Conservation (phyloP, 1,140 invertebrate species). For the Druon quercuslanigerum region DNA sequence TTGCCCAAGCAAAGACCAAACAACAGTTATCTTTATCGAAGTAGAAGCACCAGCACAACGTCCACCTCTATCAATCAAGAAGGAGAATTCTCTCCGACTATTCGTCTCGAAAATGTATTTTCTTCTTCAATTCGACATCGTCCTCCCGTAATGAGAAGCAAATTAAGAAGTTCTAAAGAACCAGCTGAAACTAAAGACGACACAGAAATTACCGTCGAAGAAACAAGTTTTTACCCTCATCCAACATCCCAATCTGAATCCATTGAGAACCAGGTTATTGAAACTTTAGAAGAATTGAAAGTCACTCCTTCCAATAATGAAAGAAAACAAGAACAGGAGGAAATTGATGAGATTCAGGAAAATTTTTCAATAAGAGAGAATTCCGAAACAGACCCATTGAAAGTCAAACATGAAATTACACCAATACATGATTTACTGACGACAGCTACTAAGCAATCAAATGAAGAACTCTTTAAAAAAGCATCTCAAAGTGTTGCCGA, state of each 20-base stretch:
- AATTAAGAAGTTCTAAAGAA: constrained; percentile 32
- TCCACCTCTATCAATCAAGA: constrained; percentile 32
- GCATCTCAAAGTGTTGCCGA: constrained; percentile 75
- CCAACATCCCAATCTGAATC: constrained; percentile 37
- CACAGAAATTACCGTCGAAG: constrained; percentile 64
- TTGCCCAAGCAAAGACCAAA: constrained; percentile 64
- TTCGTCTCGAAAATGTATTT: constrained; percentile 58
- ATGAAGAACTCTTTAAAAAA: constrained; percentile 69
- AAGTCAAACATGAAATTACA: background rate
- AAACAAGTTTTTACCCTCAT: constrained; percentile 65
- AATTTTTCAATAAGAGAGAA: background rate
- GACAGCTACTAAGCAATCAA: constrained; percentile 50
- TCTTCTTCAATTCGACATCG: constrained; percentile 62
- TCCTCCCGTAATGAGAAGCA: constrained; percentile 55
- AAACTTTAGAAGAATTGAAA: background rate
- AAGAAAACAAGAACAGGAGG: background rate
- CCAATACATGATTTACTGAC: constrained; percentile 38
- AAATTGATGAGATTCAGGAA: background rate
- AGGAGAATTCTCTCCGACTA: constrained; percentile 22
- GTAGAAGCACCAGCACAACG: constrained; percentile 54
- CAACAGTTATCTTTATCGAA: constrained; percentile 59
- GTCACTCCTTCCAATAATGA: background rate
- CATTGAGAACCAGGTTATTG: background rate
- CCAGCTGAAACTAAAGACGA: constrained; percentile 37
- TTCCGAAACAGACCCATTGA: background rate